These are phyloP conservation scores for Drosophila demipolita DNA, from an alignment of 2,888 invertebrate species.

Conservation along the genomic window DNA sequence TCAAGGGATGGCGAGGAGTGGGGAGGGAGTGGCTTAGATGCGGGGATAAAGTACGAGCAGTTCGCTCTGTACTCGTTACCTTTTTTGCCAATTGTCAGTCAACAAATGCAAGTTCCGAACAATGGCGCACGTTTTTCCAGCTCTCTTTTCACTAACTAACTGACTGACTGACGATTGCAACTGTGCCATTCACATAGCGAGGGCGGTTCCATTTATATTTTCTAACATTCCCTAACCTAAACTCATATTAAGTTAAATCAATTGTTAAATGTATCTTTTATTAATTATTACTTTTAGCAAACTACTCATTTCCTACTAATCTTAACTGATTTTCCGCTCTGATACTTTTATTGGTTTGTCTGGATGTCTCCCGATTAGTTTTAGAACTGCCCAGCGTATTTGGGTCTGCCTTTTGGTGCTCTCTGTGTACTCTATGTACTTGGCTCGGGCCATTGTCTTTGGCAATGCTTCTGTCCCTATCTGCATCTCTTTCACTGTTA, in stretches of 20 bases:
- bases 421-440: conserved; percentile 48
- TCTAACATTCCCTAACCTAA: background rate
- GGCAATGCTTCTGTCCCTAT: conserved; percentile 59
- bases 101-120: conserved; percentile 76
- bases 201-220: conserved; percentile 23
- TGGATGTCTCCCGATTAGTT: background rate
- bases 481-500: conserved; percentile 52
- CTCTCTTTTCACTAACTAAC: conserved; percentile 59
- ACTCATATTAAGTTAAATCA: background rate
- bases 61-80: conserved; percentile 52
- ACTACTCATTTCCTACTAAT: background rate
- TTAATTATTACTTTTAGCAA: background rate
- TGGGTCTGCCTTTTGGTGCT: conserved; percentile 38
- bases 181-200: conserved; percentile 65
- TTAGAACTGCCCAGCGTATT: conserved; percentile 25
- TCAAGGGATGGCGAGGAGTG: background rate
- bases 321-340: background rate
- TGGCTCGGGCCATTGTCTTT: conserved; percentile 69
- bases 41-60: conserved; percentile 7
- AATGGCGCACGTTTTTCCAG: conserved; percentile 74
- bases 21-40: background rate
- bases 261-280: rapidly evolving
- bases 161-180: conserved; percentile 63
- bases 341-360: no score
- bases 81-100: conserved; percentile 74